phyloP scores from a whole-genome alignment of 2,888 invertebrate species.

The Drosophila macrospina region DNA sequence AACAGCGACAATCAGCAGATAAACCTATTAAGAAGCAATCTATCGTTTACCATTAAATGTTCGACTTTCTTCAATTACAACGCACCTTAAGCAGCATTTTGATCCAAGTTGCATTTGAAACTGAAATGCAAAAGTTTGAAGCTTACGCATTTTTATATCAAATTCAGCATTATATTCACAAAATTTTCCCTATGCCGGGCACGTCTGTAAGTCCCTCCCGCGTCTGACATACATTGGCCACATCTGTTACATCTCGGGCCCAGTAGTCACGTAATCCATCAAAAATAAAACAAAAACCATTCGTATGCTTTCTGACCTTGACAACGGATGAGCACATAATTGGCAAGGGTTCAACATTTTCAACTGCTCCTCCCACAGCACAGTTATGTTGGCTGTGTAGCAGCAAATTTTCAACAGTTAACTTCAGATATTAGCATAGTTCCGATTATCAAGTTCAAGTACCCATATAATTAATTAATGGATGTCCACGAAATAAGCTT shows the following conservation, averaged over 20 bases:
- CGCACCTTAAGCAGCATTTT: constrained; percentile 65
- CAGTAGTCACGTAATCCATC: constrained; percentile 66
- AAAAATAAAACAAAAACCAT: constrained; percentile 35
- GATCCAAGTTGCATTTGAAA: constrained; percentile 50
- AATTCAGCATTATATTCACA: constrained; percentile 23
- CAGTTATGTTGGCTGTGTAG: constrained; percentile 16
- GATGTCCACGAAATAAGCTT: constrained; percentile 16
- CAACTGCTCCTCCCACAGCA: constrained; percentile 4
- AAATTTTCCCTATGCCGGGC: constrained; percentile 43
- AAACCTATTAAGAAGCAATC: constrained; percentile 23
- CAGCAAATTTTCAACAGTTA: constrained; percentile 5
- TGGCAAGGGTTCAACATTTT: constrained; percentile 62
- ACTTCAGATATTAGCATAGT: not conserved
- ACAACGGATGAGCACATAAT: constrained; percentile 57
- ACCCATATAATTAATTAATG: constrained; percentile 16
- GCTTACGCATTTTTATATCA: constrained; percentile 73
- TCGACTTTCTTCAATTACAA: not conserved
- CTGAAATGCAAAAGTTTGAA: constrained; percentile 42
- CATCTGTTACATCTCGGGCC: constrained; percentile 64
- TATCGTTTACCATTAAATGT: not conserved
- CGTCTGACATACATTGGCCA: constrained; percentile 58
- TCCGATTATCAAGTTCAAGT: constrained; percentile 47
- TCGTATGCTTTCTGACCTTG: constrained; percentile 59
- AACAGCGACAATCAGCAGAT: constrained; percentile 16
- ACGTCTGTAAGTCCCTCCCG: constrained; percentile 42